A percentile compares a stretch with the other conserved stretches of the same genome.
These are phyloP conservation scores for Notarius quadriscutis DNA, from an alignment of 2,113 vertebrate genomes.

Conservation along the genomic window DNA sequence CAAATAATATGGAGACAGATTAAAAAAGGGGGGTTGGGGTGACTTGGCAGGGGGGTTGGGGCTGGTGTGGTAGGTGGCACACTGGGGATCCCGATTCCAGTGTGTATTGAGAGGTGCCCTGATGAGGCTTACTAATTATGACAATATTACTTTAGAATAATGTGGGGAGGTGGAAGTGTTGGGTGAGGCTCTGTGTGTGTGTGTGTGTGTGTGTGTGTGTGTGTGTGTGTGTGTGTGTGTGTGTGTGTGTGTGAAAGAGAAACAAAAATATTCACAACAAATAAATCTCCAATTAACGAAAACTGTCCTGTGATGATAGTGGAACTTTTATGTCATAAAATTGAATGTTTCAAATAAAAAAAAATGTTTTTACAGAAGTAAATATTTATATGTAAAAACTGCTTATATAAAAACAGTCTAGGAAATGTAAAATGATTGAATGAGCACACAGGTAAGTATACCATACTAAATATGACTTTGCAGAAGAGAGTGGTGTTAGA, in stretches of 20 bases:
- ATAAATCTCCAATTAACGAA: neutral
- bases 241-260: neutral
- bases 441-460: neutral
- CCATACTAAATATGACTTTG: neutral
- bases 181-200: constrained; percentile 16
- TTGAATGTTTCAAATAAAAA: too few relatives aligned
- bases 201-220: constrained; percentile 15
- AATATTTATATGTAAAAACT: neutral
- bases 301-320: neutral
- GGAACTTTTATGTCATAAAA: too few relatives aligned
- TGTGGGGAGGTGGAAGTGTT: constrained; percentile 36
- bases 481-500: neutral
- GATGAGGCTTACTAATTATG: constrained; percentile 81
- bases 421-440: neutral
- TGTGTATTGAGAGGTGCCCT: constrained; percentile 74
- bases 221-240: constrained; percentile 21
- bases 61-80: constrained; percentile 41
- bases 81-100: constrained; percentile 76
- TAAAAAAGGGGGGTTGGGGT: constrained; percentile 75
- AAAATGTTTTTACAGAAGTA: too few relatives aligned
- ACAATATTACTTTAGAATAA: constrained; percentile 74
- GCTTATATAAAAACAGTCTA: neutral
- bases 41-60: constrained; percentile 39
- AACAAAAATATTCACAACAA: neutral
- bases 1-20: constrained; percentile 80